Conservation (phyloP, 1,140 invertebrate species). For the Dolichoris vasculosae region DNA sequence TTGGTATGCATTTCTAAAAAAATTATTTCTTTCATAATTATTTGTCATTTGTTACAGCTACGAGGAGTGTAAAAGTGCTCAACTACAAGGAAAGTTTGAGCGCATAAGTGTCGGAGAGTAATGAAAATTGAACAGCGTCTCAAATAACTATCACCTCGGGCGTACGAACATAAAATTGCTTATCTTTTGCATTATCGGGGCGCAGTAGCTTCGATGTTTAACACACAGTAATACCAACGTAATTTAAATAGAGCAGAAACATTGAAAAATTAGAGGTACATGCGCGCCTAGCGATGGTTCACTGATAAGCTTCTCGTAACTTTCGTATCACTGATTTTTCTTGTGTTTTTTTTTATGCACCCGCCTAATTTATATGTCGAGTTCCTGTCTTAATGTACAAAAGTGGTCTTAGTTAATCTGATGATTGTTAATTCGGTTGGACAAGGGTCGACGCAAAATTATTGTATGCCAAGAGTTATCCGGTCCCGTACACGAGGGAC, state of each 20-base stretch:
- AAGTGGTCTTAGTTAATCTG: too few relatives aligned
- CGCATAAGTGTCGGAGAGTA: background rate
- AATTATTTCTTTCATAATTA: too few relatives aligned
- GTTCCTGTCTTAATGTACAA: too few relatives aligned
- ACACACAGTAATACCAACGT: slow-evolving; percentile 17
- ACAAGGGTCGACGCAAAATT: too few relatives aligned
- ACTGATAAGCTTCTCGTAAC: background rate
- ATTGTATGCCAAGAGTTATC: too few relatives aligned
- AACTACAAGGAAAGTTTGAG: too few relatives aligned
- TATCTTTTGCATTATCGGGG: background rate
- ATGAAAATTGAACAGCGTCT: background rate
- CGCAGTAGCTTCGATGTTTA: background rate
- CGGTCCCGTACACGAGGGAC: too few relatives aligned
- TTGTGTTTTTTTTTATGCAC: background rate
- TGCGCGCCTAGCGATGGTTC: background rate
- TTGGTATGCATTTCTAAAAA: too few relatives aligned
- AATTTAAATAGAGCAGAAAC: slow-evolving; percentile 41
- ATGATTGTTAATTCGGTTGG: too few relatives aligned
- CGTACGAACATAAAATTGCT: too few relatives aligned
- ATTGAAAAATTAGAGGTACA: background rate
- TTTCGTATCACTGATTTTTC: background rate
- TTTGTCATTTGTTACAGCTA: too few relatives aligned
- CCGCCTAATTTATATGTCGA: background rate
- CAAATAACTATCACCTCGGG: background rate
- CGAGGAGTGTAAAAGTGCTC: too few relatives aligned